Conservation (phyloP, 2,888 invertebrate genomes). For the Eristalis tenax region DNA sequence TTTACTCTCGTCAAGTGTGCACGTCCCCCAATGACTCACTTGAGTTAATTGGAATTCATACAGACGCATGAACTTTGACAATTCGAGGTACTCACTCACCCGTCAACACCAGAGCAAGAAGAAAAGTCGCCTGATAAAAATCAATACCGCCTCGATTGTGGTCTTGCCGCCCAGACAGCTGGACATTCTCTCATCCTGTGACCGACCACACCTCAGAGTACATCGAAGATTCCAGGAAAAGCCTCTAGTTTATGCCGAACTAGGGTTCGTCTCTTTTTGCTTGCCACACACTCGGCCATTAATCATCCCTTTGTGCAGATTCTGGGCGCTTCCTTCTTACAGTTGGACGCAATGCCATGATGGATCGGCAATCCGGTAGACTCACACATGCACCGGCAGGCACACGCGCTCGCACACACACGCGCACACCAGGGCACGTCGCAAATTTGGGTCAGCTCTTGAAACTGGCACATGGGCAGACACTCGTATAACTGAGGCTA, state of each 20-base stretch:
- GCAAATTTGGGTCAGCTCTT: slow-evolving; percentile 64
- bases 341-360: slow-evolving; percentile 39
- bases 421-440: not conserved
- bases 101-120: not conserved
- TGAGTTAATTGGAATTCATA: not conserved
- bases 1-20: not conserved
- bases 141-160: not conserved
- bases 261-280: not conserved
- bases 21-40: not conserved
- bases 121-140: not conserved
- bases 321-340: slow-evolving; percentile 14
- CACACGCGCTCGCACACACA: not conserved
- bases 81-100: not conserved
- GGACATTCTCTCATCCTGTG: not conserved
- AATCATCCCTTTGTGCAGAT: slow-evolving; percentile 43
- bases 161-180: not conserved
- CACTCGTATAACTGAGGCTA: slow-evolving; percentile 2
- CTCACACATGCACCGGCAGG: not conserved
- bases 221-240: slow-evolving; percentile 4
- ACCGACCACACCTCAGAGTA: not conserved
- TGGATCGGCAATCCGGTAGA: slow-evolving; percentile 29
- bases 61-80: not conserved
- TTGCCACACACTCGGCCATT: slow-evolving; percentile 1
- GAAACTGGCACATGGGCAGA: slow-evolving; percentile 59
- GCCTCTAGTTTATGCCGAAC: not conserved